Conservation (phyloP, 2,113 vertebrate genomes). For the Emydocephalus ijimae region DNA sequence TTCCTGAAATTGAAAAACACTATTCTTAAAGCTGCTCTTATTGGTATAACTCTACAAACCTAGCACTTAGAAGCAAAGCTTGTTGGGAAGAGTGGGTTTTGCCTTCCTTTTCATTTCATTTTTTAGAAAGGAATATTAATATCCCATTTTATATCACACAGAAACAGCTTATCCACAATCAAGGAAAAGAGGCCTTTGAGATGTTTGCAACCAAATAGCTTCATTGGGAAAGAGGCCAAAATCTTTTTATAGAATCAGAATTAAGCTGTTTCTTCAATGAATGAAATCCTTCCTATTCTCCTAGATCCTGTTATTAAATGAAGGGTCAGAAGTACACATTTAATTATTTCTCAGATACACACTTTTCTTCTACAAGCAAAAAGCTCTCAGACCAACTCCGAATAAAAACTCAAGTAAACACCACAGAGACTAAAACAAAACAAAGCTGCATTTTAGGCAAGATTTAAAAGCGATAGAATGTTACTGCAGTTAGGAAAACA, state of each 20-base stretch:
- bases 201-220: accelerated
- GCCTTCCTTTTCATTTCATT: background rate
- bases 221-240: background rate
- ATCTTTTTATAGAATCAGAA: accelerated
- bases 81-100: background rate
- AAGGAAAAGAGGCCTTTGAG: background rate
- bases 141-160: background rate
- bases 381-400: background rate
- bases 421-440: background rate
- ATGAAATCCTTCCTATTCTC: background rate
- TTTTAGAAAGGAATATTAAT: constrained; percentile 3
- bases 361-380: background rate
- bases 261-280: accelerated
- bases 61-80: background rate
- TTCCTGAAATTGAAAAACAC: background rate
- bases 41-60: no score
- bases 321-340: accelerated
- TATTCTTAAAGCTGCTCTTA: background rate
- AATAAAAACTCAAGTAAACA: background rate
- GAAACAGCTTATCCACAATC: accelerated
- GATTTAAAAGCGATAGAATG: background rate
- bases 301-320: no score
- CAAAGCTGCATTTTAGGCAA: background rate
- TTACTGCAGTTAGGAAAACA: background rate
- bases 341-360: background rate